Conservation (phyloP, 2,888 invertebrate species). For the Strigamia crassipes region DNA sequence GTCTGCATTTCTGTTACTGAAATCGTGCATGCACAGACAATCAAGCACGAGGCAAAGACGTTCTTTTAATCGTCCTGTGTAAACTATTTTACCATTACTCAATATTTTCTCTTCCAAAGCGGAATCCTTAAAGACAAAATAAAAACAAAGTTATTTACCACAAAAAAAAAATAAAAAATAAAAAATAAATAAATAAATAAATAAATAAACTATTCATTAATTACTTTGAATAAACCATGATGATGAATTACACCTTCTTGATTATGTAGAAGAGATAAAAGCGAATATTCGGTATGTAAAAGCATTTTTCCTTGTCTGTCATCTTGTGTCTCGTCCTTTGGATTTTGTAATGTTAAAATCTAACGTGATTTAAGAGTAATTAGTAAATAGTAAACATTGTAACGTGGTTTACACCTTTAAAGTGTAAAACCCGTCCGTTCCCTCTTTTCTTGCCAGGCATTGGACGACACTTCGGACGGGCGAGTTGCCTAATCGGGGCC, state of each 20-base stretch:
- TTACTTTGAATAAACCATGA: conserved; percentile 75
- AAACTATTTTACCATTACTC: conserved; percentile 55
- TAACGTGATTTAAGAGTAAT: conserved; percentile 47
- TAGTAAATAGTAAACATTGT: background rate
- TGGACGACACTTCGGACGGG: conserved; percentile 78
- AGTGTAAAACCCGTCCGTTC: conserved; percentile 72
- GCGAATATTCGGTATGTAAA: conserved; percentile 74
- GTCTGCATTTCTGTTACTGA: conserved; percentile 60
- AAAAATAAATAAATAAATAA: too few species aligned
- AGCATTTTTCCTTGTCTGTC: conserved; percentile 78
- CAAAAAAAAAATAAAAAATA: too few species aligned
- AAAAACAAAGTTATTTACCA: background rate
- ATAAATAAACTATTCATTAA: background rate
- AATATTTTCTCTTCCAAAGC: conserved; percentile 69
- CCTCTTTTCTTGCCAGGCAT: conserved; percentile 72
- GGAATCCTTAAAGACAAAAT: conserved; percentile 66
- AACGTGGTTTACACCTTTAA: conserved; percentile 65
- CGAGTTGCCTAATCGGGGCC: conserved; percentile 72
- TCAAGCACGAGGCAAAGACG: conserved; percentile 74
- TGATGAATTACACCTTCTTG: conserved; percentile 76
- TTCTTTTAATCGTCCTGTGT: conserved; percentile 57
- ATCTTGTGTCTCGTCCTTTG: conserved; percentile 70
- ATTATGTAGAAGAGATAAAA: conserved; percentile 70
- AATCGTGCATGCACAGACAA: conserved; percentile 73
- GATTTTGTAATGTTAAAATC: conserved; percentile 58